Evolutionary conservation across 2,797 vertebrate species (phyloP).

Genomic region (Molothrus ater): DNA sequence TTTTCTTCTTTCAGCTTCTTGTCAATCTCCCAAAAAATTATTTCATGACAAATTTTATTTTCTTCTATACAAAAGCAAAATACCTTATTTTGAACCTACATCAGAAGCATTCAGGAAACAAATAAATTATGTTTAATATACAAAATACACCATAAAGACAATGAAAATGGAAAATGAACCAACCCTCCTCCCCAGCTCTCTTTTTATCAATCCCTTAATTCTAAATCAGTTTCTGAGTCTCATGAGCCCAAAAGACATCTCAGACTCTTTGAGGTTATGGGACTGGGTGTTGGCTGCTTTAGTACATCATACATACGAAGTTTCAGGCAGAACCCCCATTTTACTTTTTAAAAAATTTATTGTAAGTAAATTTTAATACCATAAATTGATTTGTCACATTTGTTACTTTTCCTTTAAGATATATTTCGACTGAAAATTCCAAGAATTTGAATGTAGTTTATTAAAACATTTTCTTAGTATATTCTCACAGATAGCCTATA

Average conservation of each 20-base stretch:
- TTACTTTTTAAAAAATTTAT: neutral
- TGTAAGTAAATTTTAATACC: neutral
- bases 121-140: neutral
- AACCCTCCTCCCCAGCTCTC: accelerated
- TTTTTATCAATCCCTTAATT: neutral
- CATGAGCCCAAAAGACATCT: neutral
- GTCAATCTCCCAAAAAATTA: neutral
- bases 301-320: neutral
- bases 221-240: neutral
- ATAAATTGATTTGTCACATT: neutral
- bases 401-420: neutral
- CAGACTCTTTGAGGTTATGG: neutral
- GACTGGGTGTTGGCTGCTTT: neutral
- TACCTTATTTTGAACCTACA: neutral
- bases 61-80: neutral
- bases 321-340: neutral
- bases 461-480: neutral
- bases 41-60: neutral
- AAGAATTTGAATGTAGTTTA: neutral
- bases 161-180: too few relatives aligned
- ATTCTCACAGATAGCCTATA: neutral
- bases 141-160: neutral
- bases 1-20: neutral
- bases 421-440: neutral
- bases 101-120: neutral